These are phyloP conservation scores for Calidris pygmaea DNA, from an alignment of 2,113 vertebrate genomes.

Conservation along the genomic window DNA sequence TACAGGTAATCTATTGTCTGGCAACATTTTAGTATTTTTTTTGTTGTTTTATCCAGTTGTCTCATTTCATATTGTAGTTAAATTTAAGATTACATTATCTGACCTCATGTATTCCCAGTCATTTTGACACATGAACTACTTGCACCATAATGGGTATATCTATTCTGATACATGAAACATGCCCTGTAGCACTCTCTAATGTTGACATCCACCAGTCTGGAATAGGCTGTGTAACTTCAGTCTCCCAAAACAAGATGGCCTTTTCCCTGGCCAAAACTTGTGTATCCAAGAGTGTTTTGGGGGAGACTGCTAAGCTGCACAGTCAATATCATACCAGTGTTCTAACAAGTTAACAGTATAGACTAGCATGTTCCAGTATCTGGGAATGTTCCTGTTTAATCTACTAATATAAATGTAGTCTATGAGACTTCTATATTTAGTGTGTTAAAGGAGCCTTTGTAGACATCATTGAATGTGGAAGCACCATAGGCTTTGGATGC, in stretches of 20 bases:
- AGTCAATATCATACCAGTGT: not conserved
- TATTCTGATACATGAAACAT: not conserved
- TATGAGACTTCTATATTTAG: not conserved
- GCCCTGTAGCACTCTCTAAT: not conserved
- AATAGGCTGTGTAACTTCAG: not conserved
- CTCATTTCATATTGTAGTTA: not conserved
- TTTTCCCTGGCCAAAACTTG: not conserved
- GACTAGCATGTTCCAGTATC: not conserved
- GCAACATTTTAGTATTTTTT: not conserved
- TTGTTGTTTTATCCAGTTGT: not conserved
- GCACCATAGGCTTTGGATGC: not conserved
- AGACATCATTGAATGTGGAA: not conserved
- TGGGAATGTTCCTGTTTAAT: not conserved
- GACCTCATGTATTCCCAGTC: not conserved
- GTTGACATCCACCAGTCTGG: not conserved
- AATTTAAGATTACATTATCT: not conserved
- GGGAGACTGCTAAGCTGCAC: no score
- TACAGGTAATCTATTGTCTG: not conserved
- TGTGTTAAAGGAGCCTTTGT: not conserved
- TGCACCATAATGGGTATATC: not conserved
- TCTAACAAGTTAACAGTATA: not conserved
- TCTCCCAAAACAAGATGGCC: not conserved
- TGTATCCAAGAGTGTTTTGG: not conserved
- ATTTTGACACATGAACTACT: not conserved
- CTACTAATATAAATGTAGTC: not conserved